A percentile compares a stretch with the other conserved stretches of the same genome.
Evolutionary conservation across 2,797 vertebrate genomes (phyloP).

Genomic region (Scleropages formosus): DNA sequence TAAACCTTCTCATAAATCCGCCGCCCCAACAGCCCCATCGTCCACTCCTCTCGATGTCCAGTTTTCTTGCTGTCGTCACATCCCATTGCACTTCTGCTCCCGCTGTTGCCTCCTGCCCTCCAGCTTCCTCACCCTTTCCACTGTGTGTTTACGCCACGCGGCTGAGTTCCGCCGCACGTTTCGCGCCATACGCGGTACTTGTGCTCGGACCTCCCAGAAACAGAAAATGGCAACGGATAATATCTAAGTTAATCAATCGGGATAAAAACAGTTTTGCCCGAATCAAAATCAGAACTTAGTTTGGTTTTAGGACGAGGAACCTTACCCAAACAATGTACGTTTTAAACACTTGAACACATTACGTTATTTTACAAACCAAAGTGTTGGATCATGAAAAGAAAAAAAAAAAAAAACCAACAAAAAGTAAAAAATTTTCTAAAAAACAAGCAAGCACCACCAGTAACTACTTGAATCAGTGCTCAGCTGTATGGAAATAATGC

Average conservation of each 20-base stretch:
- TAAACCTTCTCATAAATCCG: background rate
- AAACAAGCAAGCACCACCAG: conserved; percentile 35
- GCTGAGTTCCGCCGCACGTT: conserved; percentile 29
- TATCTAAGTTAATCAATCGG: conserved; percentile 53
- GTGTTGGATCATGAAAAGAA: conserved; percentile 21
- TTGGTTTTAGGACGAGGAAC: conserved; percentile 47
- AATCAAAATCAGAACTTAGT: conserved; percentile 49
- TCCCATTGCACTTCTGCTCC: too few species aligned
- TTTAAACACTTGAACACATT: conserved; percentile 22
- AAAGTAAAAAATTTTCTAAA: too few species aligned
- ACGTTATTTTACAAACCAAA: conserved; percentile 31
- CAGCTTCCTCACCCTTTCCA: background rate
- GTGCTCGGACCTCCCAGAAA: conserved; percentile 43
- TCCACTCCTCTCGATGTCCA: background rate
- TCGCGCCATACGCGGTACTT: conserved; percentile 39
- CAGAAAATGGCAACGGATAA: too few species aligned
- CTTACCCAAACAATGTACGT: conserved; percentile 40
- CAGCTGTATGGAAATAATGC: background rate
- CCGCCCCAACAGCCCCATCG: too few species aligned
- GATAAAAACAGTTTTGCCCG: conserved; percentile 45
- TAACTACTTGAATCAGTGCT: background rate
- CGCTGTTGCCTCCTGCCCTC: background rate
- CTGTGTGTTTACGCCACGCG: conserved; percentile 15
- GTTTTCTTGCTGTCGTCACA: too few species aligned
- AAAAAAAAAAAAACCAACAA: too few species aligned